These are phyloP conservation scores for Pelecanus crispus DNA, from an alignment of 2,113 vertebrate species.

Conservation along the genomic window DNA sequence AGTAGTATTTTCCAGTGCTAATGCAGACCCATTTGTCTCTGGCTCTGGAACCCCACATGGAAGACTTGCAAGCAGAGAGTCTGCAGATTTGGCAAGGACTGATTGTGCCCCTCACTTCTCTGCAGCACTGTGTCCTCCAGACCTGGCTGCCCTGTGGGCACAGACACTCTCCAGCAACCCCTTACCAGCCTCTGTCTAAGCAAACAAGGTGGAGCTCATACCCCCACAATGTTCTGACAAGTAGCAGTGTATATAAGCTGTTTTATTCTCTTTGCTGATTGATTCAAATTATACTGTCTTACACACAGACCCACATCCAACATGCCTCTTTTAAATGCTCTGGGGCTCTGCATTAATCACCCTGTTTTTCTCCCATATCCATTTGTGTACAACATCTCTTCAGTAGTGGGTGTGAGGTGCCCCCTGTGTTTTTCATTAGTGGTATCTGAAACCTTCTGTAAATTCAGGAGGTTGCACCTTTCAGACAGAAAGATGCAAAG, in stretches of 20 bases:
- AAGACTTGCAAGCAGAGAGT: not conserved
- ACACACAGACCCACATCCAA: not conserved
- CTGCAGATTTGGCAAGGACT: not conserved
- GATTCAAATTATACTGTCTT: not conserved
- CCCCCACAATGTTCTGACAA: not conserved
- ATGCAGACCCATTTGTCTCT: not conserved
- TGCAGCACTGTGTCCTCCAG: not conserved
- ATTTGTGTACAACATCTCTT: not conserved
- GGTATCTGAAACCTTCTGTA: not conserved
- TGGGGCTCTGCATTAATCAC: not conserved
- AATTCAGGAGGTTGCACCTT: not conserved
- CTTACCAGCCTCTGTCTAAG: not conserved
- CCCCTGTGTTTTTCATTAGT: not conserved
- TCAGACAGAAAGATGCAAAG: not conserved
- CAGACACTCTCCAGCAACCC: not conserved
- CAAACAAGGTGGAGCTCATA: not conserved
- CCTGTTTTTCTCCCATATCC: not conserved
- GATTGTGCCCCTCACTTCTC: not conserved
- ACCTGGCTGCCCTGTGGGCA: not conserved
- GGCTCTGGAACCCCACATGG: not conserved
- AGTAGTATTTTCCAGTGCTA: not conserved
- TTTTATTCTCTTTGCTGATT: not conserved
- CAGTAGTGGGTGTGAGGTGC: not conserved
- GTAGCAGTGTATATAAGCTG: not conserved
- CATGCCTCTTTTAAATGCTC: not conserved